Base-by-base conservation (phyloP, 2,888 invertebrate genomes). In the Tillus elongatus region DNA sequence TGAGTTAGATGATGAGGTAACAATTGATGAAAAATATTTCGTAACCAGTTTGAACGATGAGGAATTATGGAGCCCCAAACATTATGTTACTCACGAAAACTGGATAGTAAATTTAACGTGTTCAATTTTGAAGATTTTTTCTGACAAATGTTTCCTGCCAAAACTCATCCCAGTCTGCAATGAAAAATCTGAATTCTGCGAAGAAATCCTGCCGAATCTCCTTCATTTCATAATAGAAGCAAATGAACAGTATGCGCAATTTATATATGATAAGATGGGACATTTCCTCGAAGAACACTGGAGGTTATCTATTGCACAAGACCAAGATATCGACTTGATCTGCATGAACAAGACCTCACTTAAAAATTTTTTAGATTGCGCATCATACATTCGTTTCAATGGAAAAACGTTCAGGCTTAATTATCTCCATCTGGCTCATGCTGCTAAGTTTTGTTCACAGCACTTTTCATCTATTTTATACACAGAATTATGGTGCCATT, bases 401-500 rank as follows among this genome's bases (percentile, higher is more conserved):
- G n/a, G n/a, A n/a, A 60, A 76, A 32, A 76, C 75, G 49, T 61
- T 86, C 33, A 66, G 74, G 24, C 54, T 90, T n/a, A 74, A 88
- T 49, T 88, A 84, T 57, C 68, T 84, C 13, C 73, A 79, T 44
- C 72, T 87, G 28, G 79, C 88, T 0, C 76, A 77, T 69, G 84
- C 84, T 1, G 86, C 89, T 0, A 74, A 80, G 33, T 75, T 74
- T 50, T 83, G 83, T 47, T 77, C 78, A 9, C 80, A 82, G n/a
- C 76, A 80, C 57, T 78, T 87, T 51, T 75, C 82, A 0, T 78
- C 87, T 0, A 67, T 89, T 12, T 68, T 86, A 41, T 90, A 80
- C 53, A 75, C 78, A 0, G 88, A 89, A 59, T 67, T 85, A 11
- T 79, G 77, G 72, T 63, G 59, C 36, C 57, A 60, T 37, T 39